A percentile compares a stretch with the other conserved stretches of the same genome.
Evolutionary conservation across 1,140 invertebrate genomes (phyloP).

Genomic region (Helicoverpa zea): DNA sequence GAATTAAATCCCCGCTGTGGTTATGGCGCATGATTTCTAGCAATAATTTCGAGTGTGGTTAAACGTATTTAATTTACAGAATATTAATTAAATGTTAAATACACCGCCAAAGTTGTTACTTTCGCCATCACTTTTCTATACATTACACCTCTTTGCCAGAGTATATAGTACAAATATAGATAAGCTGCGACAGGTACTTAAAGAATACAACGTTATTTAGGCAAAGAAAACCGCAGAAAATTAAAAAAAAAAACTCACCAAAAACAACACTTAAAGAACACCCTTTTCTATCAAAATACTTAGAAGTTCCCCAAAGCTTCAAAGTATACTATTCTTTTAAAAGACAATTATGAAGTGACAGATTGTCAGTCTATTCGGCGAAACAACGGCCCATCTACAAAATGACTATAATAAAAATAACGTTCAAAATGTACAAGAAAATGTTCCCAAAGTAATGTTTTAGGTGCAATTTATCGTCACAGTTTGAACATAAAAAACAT

Average conservation of each 20-base stretch:
- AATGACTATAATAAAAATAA: neutral
- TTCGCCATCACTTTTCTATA: no score
- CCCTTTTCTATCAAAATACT: no score
- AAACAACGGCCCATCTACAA: neutral
- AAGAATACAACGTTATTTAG: no score
- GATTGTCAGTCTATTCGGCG: neutral
- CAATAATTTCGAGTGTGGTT: neutral
- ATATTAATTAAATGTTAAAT: neutral
- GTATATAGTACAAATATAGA: no score
- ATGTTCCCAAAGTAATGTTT: neutral
- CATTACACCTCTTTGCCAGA: no score
- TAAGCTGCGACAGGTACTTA: no score
- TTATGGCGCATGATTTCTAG: neutral
- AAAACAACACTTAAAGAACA: no score
- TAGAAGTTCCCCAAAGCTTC: neutral
- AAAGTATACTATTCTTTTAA: constrained; percentile 1
- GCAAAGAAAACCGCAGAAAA: no score
- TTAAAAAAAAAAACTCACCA: no score
- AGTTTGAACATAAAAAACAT: neutral
- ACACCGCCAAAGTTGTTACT: no score
- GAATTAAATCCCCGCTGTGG: constrained; percentile 21
- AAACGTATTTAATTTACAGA: neutral
- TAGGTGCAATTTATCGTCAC: constrained; percentile 6
- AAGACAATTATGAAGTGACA: constrained; percentile 10
- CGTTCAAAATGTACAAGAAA: constrained; percentile 7